Evolutionary conservation across 1,140 invertebrate species (phyloP).

Genomic region (Papilio polyxenes): DNA sequence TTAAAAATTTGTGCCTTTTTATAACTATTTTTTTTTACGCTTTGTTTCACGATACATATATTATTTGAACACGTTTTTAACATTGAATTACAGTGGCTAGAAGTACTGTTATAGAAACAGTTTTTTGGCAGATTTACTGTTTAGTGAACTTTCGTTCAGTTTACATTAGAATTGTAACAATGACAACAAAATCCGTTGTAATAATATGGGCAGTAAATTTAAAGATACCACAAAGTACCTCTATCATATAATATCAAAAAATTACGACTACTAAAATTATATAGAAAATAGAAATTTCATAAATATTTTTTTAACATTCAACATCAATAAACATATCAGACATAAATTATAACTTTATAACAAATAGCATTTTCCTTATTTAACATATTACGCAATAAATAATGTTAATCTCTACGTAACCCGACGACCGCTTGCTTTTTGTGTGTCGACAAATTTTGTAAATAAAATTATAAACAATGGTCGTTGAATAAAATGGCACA

Average conservation of each 20-base stretch:
- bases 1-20: neutral
- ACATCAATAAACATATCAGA: neutral
- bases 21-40: neutral
- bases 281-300: constrained; percentile 24
- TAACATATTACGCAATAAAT: neutral
- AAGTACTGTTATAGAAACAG: too few species aligned
- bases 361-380: constrained; percentile 8
- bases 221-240: neutral
- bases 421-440: neutral
- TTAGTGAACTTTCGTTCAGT: neutral
- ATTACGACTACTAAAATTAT: neutral
- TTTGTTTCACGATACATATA: neutral
- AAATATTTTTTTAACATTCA: constrained; percentile 34
- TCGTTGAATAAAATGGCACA: too few species aligned
- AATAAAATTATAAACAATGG: neutral
- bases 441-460: neutral
- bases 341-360: constrained; percentile 30
- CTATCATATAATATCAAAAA: neutral
- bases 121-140: neutral
- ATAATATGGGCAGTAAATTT: neutral
- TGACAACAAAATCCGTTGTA: neutral
- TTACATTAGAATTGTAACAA: neutral
- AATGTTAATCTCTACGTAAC: neutral
- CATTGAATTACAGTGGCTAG: too few species aligned
- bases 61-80: neutral